phyloP scores from a whole-genome alignment of 2,888 invertebrate species.

The Oscheius sp. region DNA sequence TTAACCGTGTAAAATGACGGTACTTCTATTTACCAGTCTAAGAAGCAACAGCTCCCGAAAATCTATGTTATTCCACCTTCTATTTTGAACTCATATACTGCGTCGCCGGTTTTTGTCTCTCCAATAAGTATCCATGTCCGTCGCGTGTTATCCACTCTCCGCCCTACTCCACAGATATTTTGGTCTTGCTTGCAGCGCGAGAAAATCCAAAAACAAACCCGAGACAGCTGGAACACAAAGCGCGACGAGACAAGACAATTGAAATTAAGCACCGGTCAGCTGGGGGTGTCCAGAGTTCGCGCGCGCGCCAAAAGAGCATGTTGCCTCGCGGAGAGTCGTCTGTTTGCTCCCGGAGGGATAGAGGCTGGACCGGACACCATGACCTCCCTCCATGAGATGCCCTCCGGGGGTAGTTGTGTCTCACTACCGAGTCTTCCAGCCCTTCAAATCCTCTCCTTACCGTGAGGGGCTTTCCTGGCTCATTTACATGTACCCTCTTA shows the following conservation, averaged over 20 bases:
- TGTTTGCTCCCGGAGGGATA: constrained; percentile 11
- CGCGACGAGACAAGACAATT: constrained; percentile 31
- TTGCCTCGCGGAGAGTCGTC: constrained; percentile 17
- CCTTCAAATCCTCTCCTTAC: too few species aligned
- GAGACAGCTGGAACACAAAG: constrained; percentile 1
- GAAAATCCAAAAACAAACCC: constrained; percentile 16
- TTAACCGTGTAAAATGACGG: too few species aligned
- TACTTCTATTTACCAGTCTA: too few species aligned
- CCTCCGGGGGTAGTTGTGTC: constrained; percentile 6
- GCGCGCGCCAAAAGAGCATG: constrained; percentile 9
- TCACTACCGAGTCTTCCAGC: background rate
- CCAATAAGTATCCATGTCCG: too few species aligned
- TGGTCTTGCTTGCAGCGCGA: background rate
- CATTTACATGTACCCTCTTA: too few species aligned
- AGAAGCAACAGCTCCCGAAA: too few species aligned
- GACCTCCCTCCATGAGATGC: constrained; percentile 12
- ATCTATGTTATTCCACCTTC: too few species aligned
- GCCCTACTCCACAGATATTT: constrained; percentile 11
- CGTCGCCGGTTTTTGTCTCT: too few species aligned
- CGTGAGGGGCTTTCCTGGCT: too few species aligned
- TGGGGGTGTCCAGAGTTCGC: constrained; percentile 7
- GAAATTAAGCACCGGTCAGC: constrained; percentile 23
- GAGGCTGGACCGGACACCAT: constrained; percentile 8
- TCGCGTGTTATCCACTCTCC: too few species aligned
- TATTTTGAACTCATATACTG: too few species aligned